Evolutionary conservation across 2,888 invertebrate species (phyloP).

Genomic region (Macrosiphum euphorbiae): DNA sequence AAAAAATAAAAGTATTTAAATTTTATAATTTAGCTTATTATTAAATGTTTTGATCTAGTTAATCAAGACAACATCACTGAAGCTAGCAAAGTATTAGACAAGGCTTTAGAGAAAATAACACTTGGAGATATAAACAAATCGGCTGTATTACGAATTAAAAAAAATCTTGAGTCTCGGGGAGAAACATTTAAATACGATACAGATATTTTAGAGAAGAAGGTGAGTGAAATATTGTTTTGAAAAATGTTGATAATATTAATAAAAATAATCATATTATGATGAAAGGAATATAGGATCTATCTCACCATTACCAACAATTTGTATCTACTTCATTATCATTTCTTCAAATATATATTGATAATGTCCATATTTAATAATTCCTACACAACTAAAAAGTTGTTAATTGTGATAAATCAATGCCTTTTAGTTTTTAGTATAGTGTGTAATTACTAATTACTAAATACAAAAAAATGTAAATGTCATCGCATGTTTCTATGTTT

Average conservation of each 20-base stretch:
- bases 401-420: not conserved
- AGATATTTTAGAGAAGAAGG: not conserved
- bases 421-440: not conserved
- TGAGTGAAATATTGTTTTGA: not conserved
- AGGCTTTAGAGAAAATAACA: slow-evolving; percentile 72
- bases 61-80: slow-evolving; percentile 72
- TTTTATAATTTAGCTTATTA: slow-evolving; percentile 17
- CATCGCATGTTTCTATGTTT: not conserved
- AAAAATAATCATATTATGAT: not conserved
- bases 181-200: slow-evolving; percentile 74
- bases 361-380: not conserved
- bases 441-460: not conserved
- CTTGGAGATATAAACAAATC: slow-evolving; percentile 76
- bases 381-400: not conserved
- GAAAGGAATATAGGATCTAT: not conserved
- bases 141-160: slow-evolving; percentile 75
- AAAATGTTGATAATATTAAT: not conserved
- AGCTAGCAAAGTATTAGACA: slow-evolving; percentile 72
- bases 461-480: not conserved
- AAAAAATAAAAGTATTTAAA: not conserved
- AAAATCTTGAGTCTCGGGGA: slow-evolving; percentile 73
- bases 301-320: not conserved
- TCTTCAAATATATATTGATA: not conserved
- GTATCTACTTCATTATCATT: not conserved
- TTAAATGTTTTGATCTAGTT: slow-evolving; percentile 68